phyloP scores from a whole-genome alignment of 2,113 vertebrate species.

The Tursiops truncatus region DNA sequence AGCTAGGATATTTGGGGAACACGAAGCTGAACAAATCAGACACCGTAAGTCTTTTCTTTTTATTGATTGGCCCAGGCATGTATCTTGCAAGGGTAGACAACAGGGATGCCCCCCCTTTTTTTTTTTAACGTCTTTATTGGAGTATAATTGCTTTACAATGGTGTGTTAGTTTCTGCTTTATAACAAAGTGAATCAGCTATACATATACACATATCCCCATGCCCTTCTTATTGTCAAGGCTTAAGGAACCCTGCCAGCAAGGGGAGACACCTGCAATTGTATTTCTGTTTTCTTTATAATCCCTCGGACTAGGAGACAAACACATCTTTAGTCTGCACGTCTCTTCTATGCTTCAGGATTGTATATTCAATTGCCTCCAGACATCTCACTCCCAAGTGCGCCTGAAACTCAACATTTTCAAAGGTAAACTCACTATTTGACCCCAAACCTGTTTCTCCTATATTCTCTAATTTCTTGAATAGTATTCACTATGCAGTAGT shows the following conservation, averaged over 20 bases:
- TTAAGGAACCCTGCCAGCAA: conserved; percentile 26
- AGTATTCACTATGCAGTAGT: background rate
- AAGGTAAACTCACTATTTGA: conserved; percentile 26
- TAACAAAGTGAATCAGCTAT: no score
- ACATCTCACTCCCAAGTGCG: background rate
- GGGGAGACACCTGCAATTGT: conserved; percentile 51
- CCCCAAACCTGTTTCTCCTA: background rate
- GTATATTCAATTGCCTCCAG: background rate
- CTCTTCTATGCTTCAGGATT: background rate
- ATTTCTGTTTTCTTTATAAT: background rate
- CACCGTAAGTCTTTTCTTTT: conserved; percentile 24
- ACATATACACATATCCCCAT: background rate
- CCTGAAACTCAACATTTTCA: conserved; percentile 8
- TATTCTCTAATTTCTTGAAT: conserved; percentile 12
- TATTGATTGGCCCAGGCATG: conserved; percentile 27
- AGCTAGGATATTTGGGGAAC: conserved; percentile 18
- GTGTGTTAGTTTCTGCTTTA: no score
- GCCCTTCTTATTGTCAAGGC: conserved; percentile 45
- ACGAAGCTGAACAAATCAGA: background rate
- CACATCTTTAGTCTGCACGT: background rate
- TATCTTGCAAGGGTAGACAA: conserved; percentile 24
- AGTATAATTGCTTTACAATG: no score
- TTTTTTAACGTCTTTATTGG: background rate
- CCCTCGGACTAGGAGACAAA: background rate
- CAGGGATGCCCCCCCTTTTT: conserved; percentile 41